Evolutionary conservation across 2,888 invertebrate genomes (phyloP), one percentile per base, ranked within the genome.

Genomic region (Dicyrtomina minuta): DNA sequence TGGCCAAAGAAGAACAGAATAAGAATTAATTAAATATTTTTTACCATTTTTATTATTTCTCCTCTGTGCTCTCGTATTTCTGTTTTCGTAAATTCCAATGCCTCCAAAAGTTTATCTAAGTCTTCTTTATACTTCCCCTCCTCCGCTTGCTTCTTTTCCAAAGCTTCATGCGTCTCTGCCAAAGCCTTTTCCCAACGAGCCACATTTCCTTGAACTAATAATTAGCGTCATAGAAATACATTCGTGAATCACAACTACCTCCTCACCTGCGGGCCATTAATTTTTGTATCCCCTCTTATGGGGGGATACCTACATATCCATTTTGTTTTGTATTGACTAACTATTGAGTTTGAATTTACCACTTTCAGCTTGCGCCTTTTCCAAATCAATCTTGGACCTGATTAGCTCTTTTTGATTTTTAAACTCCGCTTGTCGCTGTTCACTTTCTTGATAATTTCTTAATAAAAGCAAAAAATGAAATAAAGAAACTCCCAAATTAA

Each of bases 401-500:
- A 97, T 90, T 72, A 93, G 88, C 84, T 96, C 94, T 79, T 93
- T 92, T 83, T 99, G 97, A 81, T 95, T 95, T 80, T 98, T 96
- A 84, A 94, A 97, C 83, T 97, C 96, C 82, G 96, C 88, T 76
- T 96, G 88, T 76, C 92, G 92, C 81, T 96, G 93, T 75, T 95
- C 95, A 59, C 96, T 87, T 83, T 99, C 97, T 83, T 98, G 96
- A 81, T 96, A 95, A 76, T 92, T 92, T 75, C 85, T 83, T n/a
- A n/a, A n/a, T n/a, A n/a, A n/a, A n/a, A n/a, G n/a, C n/a, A n/a
- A n/a, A n/a, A n/a, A n/a, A n/a, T n/a, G n/a, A n/a, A n/a, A n/a
- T n/a, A n/a, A n/a, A n/a, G n/a, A 24, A 4, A 53, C 8, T 15
- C 12, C 12, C 44, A 43, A 58, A 58, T 39, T 6, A 13, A 12